Conservation (phyloP, 2,797 vertebrate species). For the Crocidura indochinensis region DNA sequence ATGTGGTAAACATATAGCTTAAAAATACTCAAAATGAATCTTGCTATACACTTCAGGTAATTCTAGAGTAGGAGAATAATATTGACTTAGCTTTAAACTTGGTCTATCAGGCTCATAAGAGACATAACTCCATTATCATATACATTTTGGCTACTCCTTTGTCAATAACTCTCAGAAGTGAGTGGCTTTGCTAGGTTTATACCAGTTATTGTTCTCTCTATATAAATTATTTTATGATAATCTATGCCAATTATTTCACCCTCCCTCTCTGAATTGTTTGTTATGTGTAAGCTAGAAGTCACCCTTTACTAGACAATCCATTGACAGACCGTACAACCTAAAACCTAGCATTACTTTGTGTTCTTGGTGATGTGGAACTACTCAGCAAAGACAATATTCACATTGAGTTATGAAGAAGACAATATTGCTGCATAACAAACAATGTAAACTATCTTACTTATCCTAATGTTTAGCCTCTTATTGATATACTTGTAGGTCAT, state of each 20-base stretch:
- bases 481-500: neutral
- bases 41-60: conserved; percentile 43
- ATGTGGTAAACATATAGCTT: neutral
- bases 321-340: neutral
- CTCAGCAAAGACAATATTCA: neutral
- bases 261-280: neutral
- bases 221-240: conserved; percentile 55
- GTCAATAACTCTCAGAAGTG: conserved; percentile 35
- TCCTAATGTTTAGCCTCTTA: conserved; percentile 32
- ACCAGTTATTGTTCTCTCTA: neutral
- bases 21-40: neutral
- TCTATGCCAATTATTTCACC: neutral
- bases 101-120: conserved; percentile 43
- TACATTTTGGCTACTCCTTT: conserved; percentile 13
- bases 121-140: conserved; percentile 20
- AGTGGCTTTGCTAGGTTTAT: conserved; percentile 29
- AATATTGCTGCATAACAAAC: neutral
- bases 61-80: neutral
- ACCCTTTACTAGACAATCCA: conserved; percentile 1
- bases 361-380: neutral
- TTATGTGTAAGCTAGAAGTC: neutral
- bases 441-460: neutral
- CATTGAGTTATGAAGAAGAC: neutral
- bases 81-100: conserved; percentile 18
- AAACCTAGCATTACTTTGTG: neutral